Conservation (phyloP, 2,888 invertebrate species). For the Drosophila antonietae region DNA sequence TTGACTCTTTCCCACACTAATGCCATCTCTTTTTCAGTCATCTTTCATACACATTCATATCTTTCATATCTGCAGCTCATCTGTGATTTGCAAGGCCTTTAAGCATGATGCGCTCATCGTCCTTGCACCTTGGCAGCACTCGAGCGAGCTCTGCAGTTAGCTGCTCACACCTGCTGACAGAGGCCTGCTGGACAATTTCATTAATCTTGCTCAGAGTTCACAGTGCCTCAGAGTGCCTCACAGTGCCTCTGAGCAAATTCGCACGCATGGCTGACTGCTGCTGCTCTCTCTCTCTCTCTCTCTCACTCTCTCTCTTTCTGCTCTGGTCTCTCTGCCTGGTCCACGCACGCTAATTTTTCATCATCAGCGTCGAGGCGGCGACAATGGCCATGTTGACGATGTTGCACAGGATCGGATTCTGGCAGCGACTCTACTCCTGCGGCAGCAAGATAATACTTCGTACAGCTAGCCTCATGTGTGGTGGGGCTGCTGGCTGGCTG, state of each 20-base stretch:
- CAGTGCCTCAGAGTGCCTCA: constrained; percentile 7
- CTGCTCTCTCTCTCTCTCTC: background rate
- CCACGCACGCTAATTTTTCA: constrained; percentile 75
- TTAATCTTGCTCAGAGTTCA: constrained; percentile 70
- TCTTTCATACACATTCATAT: background rate
- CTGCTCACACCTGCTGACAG: constrained; percentile 40
- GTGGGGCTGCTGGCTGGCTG: background rate
- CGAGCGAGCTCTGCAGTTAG: constrained; percentile 13
- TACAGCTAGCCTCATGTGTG: constrained; percentile 22
- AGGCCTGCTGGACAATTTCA: constrained; percentile 53
- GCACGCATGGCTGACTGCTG: constrained; percentile 51
- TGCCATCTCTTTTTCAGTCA: background rate
- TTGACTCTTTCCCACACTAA: background rate
- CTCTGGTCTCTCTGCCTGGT: constrained; percentile 9
- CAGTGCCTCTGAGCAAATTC: constrained; percentile 22
- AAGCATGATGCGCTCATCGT: background rate
- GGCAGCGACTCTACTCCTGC: constrained; percentile 25
- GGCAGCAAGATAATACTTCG: constrained; percentile 26
- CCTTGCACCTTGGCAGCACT: constrained; percentile 12
- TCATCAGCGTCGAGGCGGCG: constrained; percentile 66
- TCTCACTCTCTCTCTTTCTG: background rate
- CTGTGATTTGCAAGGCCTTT: background rate
- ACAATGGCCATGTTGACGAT: constrained; percentile 61
- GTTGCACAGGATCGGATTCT: constrained; percentile 53
- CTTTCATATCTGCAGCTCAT: background rate